phyloP scores from a whole-genome alignment of 2,113 vertebrate genomes.

The Zosterops hypoxanthus region DNA sequence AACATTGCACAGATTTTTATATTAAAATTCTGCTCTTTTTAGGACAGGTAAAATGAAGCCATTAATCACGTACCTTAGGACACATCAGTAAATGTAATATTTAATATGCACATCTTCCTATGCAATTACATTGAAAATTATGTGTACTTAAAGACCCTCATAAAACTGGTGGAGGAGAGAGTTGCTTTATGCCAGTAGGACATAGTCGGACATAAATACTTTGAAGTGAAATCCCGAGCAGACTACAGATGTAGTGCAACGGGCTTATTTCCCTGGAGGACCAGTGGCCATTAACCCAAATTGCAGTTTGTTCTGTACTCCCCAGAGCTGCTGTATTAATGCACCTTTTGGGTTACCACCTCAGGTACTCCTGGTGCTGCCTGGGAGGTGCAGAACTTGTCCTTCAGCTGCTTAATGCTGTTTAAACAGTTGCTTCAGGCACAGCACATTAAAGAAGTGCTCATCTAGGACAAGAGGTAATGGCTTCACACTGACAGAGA shows the following conservation, averaged over 20 bases:
- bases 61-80: neutral
- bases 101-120: constrained; percentile 34
- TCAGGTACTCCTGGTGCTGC: neutral
- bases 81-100: constrained; percentile 24
- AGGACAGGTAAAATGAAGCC: neutral
- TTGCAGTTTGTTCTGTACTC: neutral
- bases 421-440: neutral
- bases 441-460: neutral
- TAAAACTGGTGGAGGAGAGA: constrained; percentile 14
- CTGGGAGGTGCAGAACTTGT: neutral
- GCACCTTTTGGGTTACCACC: neutral
- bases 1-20: neutral
- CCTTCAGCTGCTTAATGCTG: neutral
- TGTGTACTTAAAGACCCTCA: constrained; percentile 27
- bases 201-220: neutral
- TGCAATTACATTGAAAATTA: neutral
- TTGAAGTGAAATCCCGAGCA: neutral
- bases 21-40: constrained; percentile 27
- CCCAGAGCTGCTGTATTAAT: neutral
- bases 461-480: neutral
- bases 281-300: neutral
- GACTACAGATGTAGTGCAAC: neutral
- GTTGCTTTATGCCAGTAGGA: constrained; percentile 9
- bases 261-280: neutral
- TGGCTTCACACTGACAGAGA: neutral